Base-by-base conservation (phyloP, 2,113 vertebrate genomes). In the Candoia aspera region DNA sequence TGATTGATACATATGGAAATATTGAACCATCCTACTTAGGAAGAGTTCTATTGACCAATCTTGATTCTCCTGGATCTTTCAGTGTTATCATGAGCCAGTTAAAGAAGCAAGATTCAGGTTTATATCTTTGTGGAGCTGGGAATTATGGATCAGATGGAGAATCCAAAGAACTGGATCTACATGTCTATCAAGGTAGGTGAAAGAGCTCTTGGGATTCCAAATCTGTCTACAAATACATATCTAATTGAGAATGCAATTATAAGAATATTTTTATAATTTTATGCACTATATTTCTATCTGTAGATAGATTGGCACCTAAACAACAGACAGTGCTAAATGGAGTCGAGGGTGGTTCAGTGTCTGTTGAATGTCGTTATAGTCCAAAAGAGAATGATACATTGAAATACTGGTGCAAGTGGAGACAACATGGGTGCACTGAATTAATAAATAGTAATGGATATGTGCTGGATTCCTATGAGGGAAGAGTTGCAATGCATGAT, bases 131-230 rank as follows among this genome's bases (percentile, higher is more conserved):
- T 0, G 97, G 97, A 13, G 94, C 4, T 0, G 96, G 95, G 0
- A 0, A 0, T 55, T 90, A 86, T 0, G 95, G 49, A 49, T 55
- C 33, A 84, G 13, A 1, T 0, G 57, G 57, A 62, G 93, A 64
- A 3, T 64, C 57, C 0, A 97, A 94, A 83, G 84, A 92, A 1
- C 94, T 96, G 96, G 95, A 98, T 0, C 73, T 98, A 60, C 97
- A 97, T 0, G 12, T 98, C 91, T 97, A 97, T 12, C 94, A 97
- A 93, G 96, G 98, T 98, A 5, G 96, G 97, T 89, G 84, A 46
- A 24, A 37, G 24, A 29, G 23, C 5, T 55, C 29, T 59, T 91
- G 86, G 2, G 83, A 0, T 29, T 85, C 62, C 83, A 86, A 42
- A 49, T n/a, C 19, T 58, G 33, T 42, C 54, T 84, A 53, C 46